Conservation (phyloP, 92 coral and sea anemone genomes). For the Pocillopora grandis region DNA sequence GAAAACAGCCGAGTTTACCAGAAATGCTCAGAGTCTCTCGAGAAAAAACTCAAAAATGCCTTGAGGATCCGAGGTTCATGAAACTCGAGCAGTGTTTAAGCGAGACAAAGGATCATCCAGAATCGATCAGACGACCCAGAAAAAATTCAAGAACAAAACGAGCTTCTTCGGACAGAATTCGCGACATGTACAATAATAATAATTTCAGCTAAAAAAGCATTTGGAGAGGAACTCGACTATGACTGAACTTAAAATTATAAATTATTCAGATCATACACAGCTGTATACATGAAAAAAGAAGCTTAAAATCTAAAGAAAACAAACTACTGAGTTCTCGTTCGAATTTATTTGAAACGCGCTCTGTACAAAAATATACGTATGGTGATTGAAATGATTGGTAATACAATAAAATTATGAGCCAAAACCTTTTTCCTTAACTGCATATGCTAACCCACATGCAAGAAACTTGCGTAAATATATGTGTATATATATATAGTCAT, state of each 20-base stretch:
- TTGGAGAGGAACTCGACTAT: neutral
- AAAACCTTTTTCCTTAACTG: too few relatives aligned
- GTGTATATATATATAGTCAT: too few relatives aligned
- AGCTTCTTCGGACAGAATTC: conserved; percentile 5
- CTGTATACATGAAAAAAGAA: too few relatives aligned
- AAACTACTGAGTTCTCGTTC: too few relatives aligned
- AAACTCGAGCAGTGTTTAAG: conserved; percentile 71
- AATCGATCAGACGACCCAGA: neutral
- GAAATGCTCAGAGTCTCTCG: conserved; percentile 78
- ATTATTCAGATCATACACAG: conserved; percentile 9
- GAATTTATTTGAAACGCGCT: too few relatives aligned
- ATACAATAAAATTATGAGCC: too few relatives aligned
- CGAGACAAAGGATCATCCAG: conserved; percentile 17
- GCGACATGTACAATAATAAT: conserved; percentile 9
- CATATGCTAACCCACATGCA: too few relatives aligned
- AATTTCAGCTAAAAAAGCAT: neutral
- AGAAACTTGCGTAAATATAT: too few relatives aligned
- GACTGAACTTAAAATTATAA: neutral
- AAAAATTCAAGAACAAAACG: conserved; percentile 13
- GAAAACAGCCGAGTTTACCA: conserved; percentile 65
- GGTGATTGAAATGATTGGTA: too few relatives aligned
- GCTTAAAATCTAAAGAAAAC: too few relatives aligned
- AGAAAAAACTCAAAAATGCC: conserved; percentile 70
- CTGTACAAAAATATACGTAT: too few relatives aligned
- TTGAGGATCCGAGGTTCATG: conserved; percentile 79